A percentile compares a stretch with the other conserved stretches of the same genome.
These are phyloP conservation scores for Bubo bubo DNA, from an alignment of 2,113 vertebrate species.

Conservation along the genomic window DNA sequence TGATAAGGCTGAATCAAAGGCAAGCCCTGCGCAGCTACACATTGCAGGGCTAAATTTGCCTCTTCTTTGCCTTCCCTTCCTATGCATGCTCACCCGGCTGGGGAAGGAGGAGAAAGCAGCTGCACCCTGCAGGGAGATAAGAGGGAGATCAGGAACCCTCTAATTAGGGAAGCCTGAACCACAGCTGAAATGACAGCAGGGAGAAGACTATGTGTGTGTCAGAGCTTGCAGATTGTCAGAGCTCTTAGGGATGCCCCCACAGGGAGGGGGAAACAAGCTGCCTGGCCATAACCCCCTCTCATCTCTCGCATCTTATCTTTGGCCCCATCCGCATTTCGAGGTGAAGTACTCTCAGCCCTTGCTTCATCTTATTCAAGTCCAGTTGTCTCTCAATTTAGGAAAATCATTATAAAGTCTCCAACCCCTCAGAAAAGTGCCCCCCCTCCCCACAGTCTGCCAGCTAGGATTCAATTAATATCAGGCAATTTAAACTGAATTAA, in stretches of 20 bases:
- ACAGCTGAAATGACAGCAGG: neutral
- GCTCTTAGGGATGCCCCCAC: neutral
- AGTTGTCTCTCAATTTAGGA: neutral
- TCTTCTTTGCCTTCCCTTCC: neutral
- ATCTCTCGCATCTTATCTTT: accelerated
- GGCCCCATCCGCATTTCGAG: neutral
- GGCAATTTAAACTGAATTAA: neutral
- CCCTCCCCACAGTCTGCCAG: neutral
- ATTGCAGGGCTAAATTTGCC: accelerated
- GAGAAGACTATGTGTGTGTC: neutral
- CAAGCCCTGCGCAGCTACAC: neutral
- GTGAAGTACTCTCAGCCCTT: neutral
- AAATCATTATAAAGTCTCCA: neutral
- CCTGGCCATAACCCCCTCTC: neutral
- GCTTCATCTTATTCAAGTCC: neutral
- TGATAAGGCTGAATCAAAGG: neutral
- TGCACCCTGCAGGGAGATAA: neutral
- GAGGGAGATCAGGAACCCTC: neutral
- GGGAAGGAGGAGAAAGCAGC: neutral
- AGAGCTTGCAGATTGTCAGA: neutral
- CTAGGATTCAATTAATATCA: neutral
- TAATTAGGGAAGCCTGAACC: neutral
- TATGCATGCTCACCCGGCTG: accelerated
- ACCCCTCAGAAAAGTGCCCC: accelerated
- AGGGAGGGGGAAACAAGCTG: neutral